Conservation (phyloP, 1,140 invertebrate species). For the Diplogasteroides magnus region DNA sequence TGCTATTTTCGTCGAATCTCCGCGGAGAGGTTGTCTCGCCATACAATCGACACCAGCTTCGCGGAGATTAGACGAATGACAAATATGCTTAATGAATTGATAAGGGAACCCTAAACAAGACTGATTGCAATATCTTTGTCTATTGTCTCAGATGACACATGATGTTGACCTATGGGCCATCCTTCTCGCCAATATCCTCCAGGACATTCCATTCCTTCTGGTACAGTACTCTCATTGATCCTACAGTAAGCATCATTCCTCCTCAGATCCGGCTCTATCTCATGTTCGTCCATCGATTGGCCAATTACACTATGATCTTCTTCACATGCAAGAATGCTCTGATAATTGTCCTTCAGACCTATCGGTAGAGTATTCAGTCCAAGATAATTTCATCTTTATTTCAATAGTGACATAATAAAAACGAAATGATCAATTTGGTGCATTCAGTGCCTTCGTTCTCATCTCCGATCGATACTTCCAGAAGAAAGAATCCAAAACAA, state of each 20-base stretch:
- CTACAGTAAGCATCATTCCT: background rate
- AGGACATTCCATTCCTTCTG: slow-evolving; percentile 53
- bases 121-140: background rate
- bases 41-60: too few species aligned
- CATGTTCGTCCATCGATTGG: slow-evolving; percentile 37
- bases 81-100: too few species aligned
- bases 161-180: slow-evolving; percentile 55
- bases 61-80: too few species aligned
- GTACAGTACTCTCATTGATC: background rate
- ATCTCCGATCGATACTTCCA: slow-evolving; percentile 12
- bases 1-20: too few species aligned
- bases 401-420: slow-evolving; percentile 41
- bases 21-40: too few species aligned
- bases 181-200: slow-evolving; percentile 45
- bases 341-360: slow-evolving; percentile 53
- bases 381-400: background rate
- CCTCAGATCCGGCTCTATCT: slow-evolving; percentile 44
- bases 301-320: slow-evolving; percentile 54
- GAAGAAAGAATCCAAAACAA: slow-evolving; percentile 6
- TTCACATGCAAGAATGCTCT: slow-evolving; percentile 53
- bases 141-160: slow-evolving; percentile 41
- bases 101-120: too few species aligned
- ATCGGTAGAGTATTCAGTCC: slow-evolving; percentile 27
- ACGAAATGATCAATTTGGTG: slow-evolving; percentile 56
- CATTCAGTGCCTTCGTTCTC: slow-evolving; percentile 37